Evolutionary conservation across 2,888 invertebrate genomes (phyloP).

Genomic region (Alsophila aescularia): DNA sequence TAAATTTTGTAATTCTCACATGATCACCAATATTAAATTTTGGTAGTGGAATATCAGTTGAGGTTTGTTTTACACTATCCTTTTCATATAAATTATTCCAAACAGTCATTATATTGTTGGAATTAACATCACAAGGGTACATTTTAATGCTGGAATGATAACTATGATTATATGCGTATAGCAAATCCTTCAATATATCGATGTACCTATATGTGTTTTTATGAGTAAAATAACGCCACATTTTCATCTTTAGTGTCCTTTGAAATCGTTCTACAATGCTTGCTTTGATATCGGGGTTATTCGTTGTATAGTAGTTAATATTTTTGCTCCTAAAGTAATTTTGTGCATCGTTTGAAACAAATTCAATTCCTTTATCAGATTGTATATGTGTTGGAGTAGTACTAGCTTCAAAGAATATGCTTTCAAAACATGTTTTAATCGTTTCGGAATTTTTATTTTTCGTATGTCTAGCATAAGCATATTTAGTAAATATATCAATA

Average conservation of each 20-base stretch:
- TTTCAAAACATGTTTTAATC: conserved; percentile 35
- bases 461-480: conserved; percentile 30
- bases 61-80: no score
- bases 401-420: conserved; percentile 32
- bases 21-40: no score
- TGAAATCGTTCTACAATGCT: conserved; percentile 42
- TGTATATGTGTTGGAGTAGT: conserved; percentile 29
- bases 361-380: conserved; percentile 38
- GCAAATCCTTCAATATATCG: conserved; percentile 25
- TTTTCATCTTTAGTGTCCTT: conserved; percentile 41
- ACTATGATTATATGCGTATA: conserved; percentile 33
- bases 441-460: conserved; percentile 34
- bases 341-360: conserved; percentile 34
- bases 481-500: conserved; percentile 39
- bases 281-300: conserved; percentile 41
- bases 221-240: conserved; percentile 38
- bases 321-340: conserved; percentile 27
- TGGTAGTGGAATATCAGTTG: no score
- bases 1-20: no score
- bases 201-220: conserved; percentile 28
- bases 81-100: conserved; percentile 24
- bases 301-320: conserved; percentile 29
- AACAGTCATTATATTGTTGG: conserved; percentile 33
- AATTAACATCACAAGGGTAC: conserved; percentile 39
- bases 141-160: conserved; percentile 39